Percentiles rank a stretch among this genome's conserved stretches.
Conservation (phyloP, 2,113 vertebrate genomes). For the Myotis lucifugus region DNA sequence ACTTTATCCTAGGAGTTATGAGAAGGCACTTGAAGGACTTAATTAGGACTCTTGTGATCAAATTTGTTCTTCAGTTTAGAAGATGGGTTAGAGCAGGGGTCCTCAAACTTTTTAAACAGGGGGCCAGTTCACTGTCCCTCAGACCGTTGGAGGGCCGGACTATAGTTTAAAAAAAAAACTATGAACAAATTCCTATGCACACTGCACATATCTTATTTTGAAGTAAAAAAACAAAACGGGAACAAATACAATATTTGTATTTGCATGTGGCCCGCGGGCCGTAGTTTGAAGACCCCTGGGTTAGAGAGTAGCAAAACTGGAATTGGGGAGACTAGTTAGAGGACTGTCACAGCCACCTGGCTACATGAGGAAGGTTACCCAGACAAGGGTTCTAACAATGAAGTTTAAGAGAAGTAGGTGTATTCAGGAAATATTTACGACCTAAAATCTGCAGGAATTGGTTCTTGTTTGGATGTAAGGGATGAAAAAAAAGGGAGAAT, state of each 20-base stretch:
- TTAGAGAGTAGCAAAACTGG: neutral
- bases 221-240: too few relatives aligned
- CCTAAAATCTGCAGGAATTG: constrained; percentile 16
- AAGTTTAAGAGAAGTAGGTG: neutral
- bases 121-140: too few relatives aligned
- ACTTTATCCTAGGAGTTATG: neutral
- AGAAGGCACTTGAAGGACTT: neutral
- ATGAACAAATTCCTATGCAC: too few relatives aligned
- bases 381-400: neutral
- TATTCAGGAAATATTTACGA: neutral
- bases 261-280: too few relatives aligned
- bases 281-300: too few relatives aligned
- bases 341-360: neutral
- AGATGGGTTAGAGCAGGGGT: neutral
- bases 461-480: neutral
- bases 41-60: neutral
- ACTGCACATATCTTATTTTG: too few relatives aligned
- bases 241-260: too few relatives aligned
- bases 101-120: too few relatives aligned
- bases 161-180: too few relatives aligned
- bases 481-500: neutral
- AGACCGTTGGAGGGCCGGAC: too few relatives aligned
- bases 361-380: neutral
- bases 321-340: neutral
- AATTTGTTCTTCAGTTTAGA: neutral